Percentiles rank a stretch among this genome's conserved stretches.
phyloP scores from a whole-genome alignment of 2,797 vertebrate species.

The Otolemur crassicaudatus region DNA sequence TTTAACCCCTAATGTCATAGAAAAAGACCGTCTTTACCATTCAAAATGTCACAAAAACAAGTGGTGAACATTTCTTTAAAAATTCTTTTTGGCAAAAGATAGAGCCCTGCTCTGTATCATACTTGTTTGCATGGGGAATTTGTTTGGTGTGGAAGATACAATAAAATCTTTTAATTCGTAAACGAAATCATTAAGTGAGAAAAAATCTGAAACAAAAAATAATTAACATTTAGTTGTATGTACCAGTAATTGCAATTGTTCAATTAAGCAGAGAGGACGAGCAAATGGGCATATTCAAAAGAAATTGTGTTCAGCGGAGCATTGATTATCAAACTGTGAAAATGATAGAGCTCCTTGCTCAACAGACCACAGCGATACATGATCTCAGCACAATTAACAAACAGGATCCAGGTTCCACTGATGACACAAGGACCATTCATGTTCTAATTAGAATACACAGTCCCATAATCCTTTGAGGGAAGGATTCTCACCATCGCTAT shows the following conservation, averaged over 20 bases:
- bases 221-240: slow-evolving; percentile 90
- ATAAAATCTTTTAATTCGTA: slow-evolving; percentile 86
- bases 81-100: slow-evolving; percentile 14
- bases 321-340: slow-evolving; percentile 90
- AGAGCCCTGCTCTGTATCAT: not conserved
- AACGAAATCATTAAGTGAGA: slow-evolving; percentile 85
- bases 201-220: slow-evolving; percentile 80
- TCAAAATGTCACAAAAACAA: not conserved
- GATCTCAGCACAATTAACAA: slow-evolving; percentile 88
- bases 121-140: slow-evolving; percentile 71
- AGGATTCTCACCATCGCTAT: not conserved
- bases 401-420: slow-evolving; percentile 85
- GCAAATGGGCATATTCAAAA: slow-evolving; percentile 87
- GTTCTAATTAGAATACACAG: slow-evolving; percentile 83
- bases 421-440: slow-evolving; percentile 83
- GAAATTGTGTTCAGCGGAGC: slow-evolving; percentile 89
- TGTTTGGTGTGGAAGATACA: slow-evolving; percentile 81
- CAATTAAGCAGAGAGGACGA: slow-evolving; percentile 90
- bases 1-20: not conserved
- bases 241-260: slow-evolving; percentile 90
- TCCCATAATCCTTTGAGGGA: slow-evolving; percentile 65
- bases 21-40: not conserved
- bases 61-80: not conserved
- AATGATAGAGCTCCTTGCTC: slow-evolving; percentile 89
- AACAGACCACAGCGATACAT: slow-evolving; percentile 85